Percentiles rank a stretch among this genome's conserved stretches.
phyloP scores from a whole-genome alignment of 1,140 invertebrate genomes.

The Drosophila grimshawi region DNA sequence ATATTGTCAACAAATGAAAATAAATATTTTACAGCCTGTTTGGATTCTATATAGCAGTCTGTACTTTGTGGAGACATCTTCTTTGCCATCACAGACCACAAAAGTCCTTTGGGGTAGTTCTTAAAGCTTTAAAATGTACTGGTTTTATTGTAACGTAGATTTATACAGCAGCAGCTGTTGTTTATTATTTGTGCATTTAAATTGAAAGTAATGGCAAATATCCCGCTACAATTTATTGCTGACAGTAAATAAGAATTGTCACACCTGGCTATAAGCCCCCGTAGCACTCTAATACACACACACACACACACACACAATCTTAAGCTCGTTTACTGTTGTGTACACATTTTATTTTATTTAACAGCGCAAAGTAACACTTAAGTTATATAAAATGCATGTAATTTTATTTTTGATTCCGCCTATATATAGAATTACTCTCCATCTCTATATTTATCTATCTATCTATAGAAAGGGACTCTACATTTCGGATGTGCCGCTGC shows the following conservation, averaged over 20 bases:
- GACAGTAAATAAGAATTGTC: constrained; percentile 69
- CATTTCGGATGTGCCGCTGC: constrained; percentile 97
- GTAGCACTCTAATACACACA: neutral
- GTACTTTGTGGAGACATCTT: neutral
- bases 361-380: constrained; percentile 48
- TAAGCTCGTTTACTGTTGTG: neutral
- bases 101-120: neutral
- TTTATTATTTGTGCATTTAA: constrained; percentile 59
- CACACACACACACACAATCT: neutral
- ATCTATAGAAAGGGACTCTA: constrained; percentile 92
- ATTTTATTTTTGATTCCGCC: constrained; percentile 50
- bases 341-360: constrained; percentile 43
- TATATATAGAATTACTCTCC: neutral
- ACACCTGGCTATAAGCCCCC: constrained; percentile 27
- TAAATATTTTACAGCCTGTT: neutral
- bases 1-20: too few species aligned
- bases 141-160: constrained; percentile 21
- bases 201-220: constrained; percentile 75
- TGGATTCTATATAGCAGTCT: neutral
- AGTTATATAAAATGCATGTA: constrained; percentile 67
- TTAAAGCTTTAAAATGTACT: constrained; percentile 4
- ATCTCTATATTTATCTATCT: constrained; percentile 15
- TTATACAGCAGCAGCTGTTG: constrained; percentile 25
- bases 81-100: neutral
- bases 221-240: constrained; percentile 66